Conservation (phyloP, 2,797 vertebrate genomes). For the Megaceryle alcyon region DNA sequence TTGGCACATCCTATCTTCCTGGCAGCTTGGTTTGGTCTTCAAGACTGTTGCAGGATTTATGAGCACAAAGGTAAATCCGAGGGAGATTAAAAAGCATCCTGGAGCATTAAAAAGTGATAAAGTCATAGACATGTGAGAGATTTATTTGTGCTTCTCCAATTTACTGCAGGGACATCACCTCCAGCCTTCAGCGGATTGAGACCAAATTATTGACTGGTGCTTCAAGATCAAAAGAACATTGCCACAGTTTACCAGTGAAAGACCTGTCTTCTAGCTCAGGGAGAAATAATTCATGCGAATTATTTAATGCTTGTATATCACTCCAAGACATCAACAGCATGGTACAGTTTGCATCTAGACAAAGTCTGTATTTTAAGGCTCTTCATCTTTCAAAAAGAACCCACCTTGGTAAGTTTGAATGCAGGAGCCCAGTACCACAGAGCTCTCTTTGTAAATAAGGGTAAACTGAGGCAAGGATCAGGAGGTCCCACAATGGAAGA, state of each 20-base stretch:
- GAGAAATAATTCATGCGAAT: background rate
- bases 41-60: background rate
- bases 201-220: background rate
- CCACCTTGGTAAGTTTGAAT: background rate
- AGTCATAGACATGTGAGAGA: background rate
- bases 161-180: background rate
- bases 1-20: background rate
- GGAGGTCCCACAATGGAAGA: background rate
- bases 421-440: background rate
- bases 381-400: background rate
- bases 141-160: background rate
- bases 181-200: background rate
- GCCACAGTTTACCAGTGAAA: background rate
- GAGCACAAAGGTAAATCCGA: background rate
- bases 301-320: background rate
- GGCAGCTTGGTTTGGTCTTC: background rate
- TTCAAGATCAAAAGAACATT: background rate
- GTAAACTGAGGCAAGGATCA: background rate
- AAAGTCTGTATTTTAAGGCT: background rate
- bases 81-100: background rate
- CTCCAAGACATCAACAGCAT: background rate
- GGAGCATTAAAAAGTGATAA: background rate
- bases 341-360: background rate
- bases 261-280: background rate
- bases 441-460: background rate